Evolutionary conservation across 1,140 invertebrate genomes (phyloP), one percentile per base, ranked within the genome.

Genomic region (Diplogasteroides magnus): DNA sequence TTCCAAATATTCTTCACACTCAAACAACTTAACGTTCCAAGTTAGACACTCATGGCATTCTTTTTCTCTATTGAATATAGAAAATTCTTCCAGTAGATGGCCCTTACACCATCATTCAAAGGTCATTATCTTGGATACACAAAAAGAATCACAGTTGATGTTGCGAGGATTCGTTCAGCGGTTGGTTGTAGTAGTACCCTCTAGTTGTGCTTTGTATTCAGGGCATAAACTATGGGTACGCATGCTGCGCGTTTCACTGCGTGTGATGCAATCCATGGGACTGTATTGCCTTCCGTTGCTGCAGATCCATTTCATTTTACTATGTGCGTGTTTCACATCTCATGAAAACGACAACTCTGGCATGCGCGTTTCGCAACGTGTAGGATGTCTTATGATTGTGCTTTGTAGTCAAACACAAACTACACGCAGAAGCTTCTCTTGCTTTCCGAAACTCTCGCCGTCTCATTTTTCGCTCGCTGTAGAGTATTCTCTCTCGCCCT

Each of bases 121-220:
- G 79, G 79, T 2, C 76, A 76, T 61, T 76, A 75, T 31, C 70
- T 77, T 27, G 72, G 75, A 63, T 81, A 81, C 65, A 55, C 59
- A 3, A 83, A 79, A 67, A 72, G 77, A 59, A 61, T 81, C 23
- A 76, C 71, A 25, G 37, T 83, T 2, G 79, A 76, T 26, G 75
- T 82, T 2, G 61, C 48, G 23, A 27, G 73, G 60, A 64, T 59
- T 76, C 77, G 68, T 15, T 3, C 31, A 76, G 15, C 75, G 19
- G 56, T 77, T 25, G 59, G 31, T 14, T n/a, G n/a, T n/a, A n/a
- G n/a, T n/a, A n/a, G n/a, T n/a, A n/a, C n/a, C n/a, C n/a, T n/a
- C n/a, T n/a, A n/a, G n/a, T n/a, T n/a, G n/a, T n/a, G n/a, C n/a
- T n/a, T n/a, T n/a, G n/a, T n/a, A n/a, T n/a, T n/a, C n/a, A n/a